These are phyloP conservation scores for Calcarius lapponicus DNA, from an alignment of 2,797 vertebrate species.

Conservation along the genomic window DNA sequence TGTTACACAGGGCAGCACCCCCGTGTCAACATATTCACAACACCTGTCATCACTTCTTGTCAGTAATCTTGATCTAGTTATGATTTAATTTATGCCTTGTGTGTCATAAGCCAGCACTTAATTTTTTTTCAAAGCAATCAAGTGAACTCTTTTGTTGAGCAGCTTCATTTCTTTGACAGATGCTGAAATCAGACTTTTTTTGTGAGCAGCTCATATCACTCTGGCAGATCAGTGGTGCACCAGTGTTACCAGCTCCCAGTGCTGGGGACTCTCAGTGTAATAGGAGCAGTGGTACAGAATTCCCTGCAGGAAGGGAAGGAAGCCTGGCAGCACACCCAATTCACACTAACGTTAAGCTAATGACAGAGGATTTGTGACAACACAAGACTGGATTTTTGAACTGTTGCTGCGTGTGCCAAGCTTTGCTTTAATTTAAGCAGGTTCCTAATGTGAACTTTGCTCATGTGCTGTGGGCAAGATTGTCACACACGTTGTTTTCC, in stretches of 20 bases:
- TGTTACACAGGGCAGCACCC: slow-evolving; percentile 64
- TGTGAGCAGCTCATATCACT: not conserved
- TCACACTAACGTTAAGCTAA: not conserved
- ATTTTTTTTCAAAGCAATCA: slow-evolving; percentile 52
- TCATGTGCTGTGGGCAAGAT: slow-evolving; percentile 26
- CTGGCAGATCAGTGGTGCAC: not conserved
- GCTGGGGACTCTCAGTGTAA: not conserved
- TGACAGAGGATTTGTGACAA: not conserved
- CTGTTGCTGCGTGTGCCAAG: not conserved
- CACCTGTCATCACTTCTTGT: slow-evolving; percentile 79
- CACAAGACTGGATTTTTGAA: not conserved
- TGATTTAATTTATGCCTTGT: slow-evolving; percentile 76
- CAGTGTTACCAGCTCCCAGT: not conserved
- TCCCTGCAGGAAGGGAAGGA: not conserved
- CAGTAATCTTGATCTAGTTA: slow-evolving; percentile 55
- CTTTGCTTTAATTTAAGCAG: not conserved
- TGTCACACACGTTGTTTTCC: not conserved
- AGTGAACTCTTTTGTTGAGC: slow-evolving; percentile 32
- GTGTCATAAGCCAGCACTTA: slow-evolving; percentile 60
- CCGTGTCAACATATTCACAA: slow-evolving; percentile 71
- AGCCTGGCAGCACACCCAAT: not conserved
- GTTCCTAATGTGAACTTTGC: not conserved
- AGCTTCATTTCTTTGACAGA: slow-evolving; percentile 59
- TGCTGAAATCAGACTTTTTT: slow-evolving; percentile 6
- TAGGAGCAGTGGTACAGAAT: slow-evolving; percentile 7